phyloP scores from a whole-genome alignment of 2,888 invertebrate genomes.

The Conomelus anceps region DNA sequence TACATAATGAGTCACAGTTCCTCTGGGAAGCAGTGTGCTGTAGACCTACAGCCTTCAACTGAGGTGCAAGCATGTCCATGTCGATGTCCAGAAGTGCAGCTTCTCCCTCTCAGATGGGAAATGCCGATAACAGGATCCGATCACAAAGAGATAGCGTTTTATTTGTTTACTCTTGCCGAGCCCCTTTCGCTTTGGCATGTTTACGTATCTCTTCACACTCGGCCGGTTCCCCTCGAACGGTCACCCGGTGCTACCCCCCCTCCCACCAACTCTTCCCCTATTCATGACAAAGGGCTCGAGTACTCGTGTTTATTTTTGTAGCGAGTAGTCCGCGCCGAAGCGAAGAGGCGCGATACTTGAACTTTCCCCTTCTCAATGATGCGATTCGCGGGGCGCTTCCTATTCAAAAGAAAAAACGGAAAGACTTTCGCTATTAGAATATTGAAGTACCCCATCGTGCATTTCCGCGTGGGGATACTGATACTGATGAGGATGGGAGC shows the following conservation, averaged over 20 bases:
- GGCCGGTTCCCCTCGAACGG: constrained; percentile 1
- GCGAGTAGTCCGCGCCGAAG: neutral
- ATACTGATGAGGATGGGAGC: too few relatives aligned
- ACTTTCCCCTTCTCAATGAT: neutral
- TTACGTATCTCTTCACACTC: constrained; percentile 12
- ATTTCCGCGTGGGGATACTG: neutral
- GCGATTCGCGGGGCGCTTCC: neutral
- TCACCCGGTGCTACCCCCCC: neutral
- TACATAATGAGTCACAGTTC: too few relatives aligned
- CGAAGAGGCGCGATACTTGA: neutral
- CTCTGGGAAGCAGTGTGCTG: neutral
- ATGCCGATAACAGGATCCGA: constrained; percentile 5
- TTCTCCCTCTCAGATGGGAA: neutral
- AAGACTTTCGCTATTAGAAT: neutral
- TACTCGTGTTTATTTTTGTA: constrained; percentile 7
- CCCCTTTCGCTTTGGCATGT: constrained; percentile 3
- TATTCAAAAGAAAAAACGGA: neutral
- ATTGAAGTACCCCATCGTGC: neutral
- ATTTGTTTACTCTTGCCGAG: constrained; percentile 8
- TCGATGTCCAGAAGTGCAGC: neutral
- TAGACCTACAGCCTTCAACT: neutral
- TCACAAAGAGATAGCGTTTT: constrained; percentile 8
- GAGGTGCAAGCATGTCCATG: neutral
- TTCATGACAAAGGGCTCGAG: neutral
- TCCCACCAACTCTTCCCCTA: neutral